Evolutionary conservation across 2,113 vertebrate species (phyloP).

Genomic region (Leuciscus idus): DNA sequence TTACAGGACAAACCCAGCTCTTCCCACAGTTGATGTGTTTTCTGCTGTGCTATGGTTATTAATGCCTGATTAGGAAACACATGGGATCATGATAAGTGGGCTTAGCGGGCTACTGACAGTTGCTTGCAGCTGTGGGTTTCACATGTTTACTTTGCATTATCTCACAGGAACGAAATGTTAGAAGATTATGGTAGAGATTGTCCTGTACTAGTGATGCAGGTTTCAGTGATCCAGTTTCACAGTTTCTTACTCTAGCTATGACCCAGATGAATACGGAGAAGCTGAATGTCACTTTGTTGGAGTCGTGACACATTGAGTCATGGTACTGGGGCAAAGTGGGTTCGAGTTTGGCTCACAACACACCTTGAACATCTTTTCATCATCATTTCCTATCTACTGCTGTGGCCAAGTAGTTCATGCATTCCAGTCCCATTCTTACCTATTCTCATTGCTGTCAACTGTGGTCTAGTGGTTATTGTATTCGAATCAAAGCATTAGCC

Average conservation of each 20-base stretch:
- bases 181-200: background rate
- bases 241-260: background rate
- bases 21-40: background rate
- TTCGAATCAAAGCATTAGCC: background rate
- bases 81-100: background rate
- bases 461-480: background rate
- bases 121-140: conserved; percentile 30
- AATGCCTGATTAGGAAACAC: background rate
- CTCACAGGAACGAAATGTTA: background rate
- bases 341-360: background rate
- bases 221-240: too few species aligned
- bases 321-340: background rate
- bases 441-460: background rate
- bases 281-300: background rate
- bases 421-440: background rate
- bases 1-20: background rate
- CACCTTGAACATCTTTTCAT: background rate
- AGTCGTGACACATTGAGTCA: background rate
- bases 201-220: background rate
- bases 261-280: background rate
- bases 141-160: background rate
- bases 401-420: background rate
- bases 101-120: conserved; percentile 20
- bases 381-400: background rate
- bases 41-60: conserved; percentile 3